Conservation (phyloP, 1,140 invertebrate genomes). For the Cherax destructor region DNA sequence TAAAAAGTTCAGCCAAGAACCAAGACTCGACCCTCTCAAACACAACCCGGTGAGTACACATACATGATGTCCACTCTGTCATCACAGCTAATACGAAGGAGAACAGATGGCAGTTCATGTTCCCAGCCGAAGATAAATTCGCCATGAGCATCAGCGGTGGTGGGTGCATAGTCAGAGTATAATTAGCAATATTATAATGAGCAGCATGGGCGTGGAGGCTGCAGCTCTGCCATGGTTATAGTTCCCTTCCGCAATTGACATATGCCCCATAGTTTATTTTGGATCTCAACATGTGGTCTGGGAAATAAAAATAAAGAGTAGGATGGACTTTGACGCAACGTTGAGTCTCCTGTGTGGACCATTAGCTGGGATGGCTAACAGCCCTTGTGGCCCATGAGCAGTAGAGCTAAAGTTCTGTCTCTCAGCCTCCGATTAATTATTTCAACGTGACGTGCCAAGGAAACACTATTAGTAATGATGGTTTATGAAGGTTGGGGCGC, state of each 20-base stretch:
- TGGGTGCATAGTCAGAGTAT: too few relatives aligned
- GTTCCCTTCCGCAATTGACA: not conserved
- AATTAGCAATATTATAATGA: too few relatives aligned
- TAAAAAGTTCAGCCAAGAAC: too few relatives aligned
- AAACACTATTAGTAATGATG: constrained; percentile 53
- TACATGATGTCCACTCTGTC: too few relatives aligned
- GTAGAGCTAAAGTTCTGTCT: constrained; percentile 2
- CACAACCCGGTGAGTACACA: too few relatives aligned
- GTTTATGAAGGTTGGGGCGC: constrained; percentile 23
- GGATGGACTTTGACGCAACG: not conserved
- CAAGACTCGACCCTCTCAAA: too few relatives aligned
- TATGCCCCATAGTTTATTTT: not conserved
- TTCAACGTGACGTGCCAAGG: constrained; percentile 41
- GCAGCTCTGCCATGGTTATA: too few relatives aligned
- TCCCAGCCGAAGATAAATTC: too few relatives aligned
- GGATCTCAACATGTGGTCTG: constrained; percentile 37
- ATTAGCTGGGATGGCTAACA: not conserved
- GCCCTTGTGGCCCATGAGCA: not conserved
- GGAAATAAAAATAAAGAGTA: constrained; percentile 11
- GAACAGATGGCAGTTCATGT: too few relatives aligned
- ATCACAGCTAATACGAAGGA: too few relatives aligned
- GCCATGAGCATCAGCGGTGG: too few relatives aligned
- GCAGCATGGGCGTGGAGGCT: too few relatives aligned
- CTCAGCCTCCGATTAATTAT: constrained; percentile 36
- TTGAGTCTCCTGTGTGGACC: not conserved